Evolutionary conservation across 2,888 invertebrate genomes (phyloP), one percentile per base, ranked within the genome.

Genomic region (Oxystoma pomonae): DNA sequence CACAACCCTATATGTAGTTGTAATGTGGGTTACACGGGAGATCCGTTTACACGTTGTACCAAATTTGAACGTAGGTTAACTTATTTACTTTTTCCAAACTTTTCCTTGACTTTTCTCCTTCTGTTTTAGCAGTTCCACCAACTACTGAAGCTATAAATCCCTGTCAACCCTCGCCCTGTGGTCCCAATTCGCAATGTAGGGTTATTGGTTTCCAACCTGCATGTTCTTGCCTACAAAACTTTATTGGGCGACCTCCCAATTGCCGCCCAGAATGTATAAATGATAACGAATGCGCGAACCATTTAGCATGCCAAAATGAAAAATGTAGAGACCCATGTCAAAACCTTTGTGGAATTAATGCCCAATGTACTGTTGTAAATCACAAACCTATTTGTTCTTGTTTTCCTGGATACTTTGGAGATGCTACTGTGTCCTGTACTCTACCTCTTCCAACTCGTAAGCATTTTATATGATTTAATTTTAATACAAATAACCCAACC

Each of bases 181-280:
- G 93, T 61, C 90, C 91, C 0, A 88, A 92, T 76, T 91, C 92
- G 2, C 88, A 91, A 76, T 93, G 93, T 76, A 86, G 90, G 67
- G 86, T 90, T 57, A 88, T 92, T 68, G 90, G 91, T 61, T 86
- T 88, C 65, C 90, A 92, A 79, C 89, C 92, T n/a, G 92, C 92
- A 58, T 93, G 93, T 76, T 92, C 92, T 57, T 94, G 93, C 78
- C 81, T 90, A 69, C 83, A 87, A 20, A 90, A 92, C 75, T 93
- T 89, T 75, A 85, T 92, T 58, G 94, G 94, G 65, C 86, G 92
- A 70, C 91, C 94, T 59, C 93, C 93, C 21, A 92, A 91, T 74
- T 94, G 94, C 75, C 84, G 92, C 73, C 92, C 94, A 0, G 92
- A 93, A 79, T 93, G 93, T 76, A 87, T 87, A 1, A 88, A 88